Conservation (phyloP, 2,797 vertebrate genomes). For the Pseudomugil gertrudae region DNA sequence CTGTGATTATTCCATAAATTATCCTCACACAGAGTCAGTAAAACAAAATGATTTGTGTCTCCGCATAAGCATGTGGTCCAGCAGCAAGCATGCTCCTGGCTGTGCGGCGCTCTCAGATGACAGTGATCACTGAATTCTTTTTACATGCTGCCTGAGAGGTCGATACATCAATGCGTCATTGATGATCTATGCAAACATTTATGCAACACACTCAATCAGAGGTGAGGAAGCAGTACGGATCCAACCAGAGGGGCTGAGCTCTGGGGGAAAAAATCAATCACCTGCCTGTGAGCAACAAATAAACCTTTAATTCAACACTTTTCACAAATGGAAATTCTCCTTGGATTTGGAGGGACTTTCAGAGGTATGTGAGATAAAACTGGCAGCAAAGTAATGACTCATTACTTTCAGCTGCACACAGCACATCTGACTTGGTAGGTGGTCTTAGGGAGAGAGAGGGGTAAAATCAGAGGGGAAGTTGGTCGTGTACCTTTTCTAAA, state of each 20-base stretch:
- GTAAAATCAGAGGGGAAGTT: constrained; percentile 37
- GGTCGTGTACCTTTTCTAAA: constrained; percentile 43
- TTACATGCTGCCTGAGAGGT: constrained; percentile 60
- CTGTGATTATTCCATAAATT: constrained; percentile 66
- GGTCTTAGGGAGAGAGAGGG: constrained; percentile 30
- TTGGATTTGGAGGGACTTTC: constrained; percentile 43
- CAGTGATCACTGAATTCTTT: constrained; percentile 64
- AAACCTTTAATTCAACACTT: constrained; percentile 64
- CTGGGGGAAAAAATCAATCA: constrained; percentile 52
- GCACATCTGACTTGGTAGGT: constrained; percentile 48
- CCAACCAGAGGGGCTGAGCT: constrained; percentile 12
- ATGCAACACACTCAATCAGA: constrained; percentile 52
- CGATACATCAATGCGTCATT: constrained; percentile 57
- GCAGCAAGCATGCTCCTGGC: constrained; percentile 26
- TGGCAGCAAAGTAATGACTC: constrained; percentile 65
- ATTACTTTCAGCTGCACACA: constrained; percentile 61
- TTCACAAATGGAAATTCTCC: constrained; percentile 34
- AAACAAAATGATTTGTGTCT: constrained; percentile 69
- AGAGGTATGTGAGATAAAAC: constrained; percentile 45
- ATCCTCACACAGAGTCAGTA: constrained; percentile 57
- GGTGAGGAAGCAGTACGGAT: constrained; percentile 31
- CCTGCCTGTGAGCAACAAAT: constrained; percentile 48
- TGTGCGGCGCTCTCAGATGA: constrained; percentile 59
- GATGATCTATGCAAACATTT: constrained; percentile 37
- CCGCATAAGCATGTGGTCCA: constrained; percentile 48